Base-by-base conservation (phyloP, 2,113 vertebrate genomes). In the Probosciger aterrimus region DNA sequence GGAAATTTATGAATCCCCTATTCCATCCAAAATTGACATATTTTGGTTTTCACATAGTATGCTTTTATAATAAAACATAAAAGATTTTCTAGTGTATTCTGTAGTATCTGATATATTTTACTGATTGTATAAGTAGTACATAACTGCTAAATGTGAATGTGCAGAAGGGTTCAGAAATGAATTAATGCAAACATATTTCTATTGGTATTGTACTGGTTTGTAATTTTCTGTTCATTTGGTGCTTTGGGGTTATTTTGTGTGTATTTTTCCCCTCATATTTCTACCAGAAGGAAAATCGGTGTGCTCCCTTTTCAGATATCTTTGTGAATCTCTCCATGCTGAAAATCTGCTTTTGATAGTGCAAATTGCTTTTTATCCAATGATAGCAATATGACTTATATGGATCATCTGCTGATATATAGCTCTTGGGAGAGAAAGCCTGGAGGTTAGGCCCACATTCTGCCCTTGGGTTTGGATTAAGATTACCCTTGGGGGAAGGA, bases 391-490 rank as follows among this genome's bases (percentile, higher is more conserved):
- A 82, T 63, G 62, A 50, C 20, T 82, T 59, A 53, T 22, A 71
- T 69, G 70, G 67, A 87, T 95, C 81, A 59, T 91, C 25, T 82
- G 62, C 74, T 84, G 86, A 88, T 88, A 33, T 17, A n/a, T 68
- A 90, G 1, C 74, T 91, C 91, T 50, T 91, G 89, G 70, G 86
- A 90, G 65, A 64, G 77, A 91, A 87, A 84, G 13, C 10, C 80
- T 87, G 77, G 86, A 93, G 83, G 49, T 44, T 87, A 64, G 67
- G 55, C 28, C 44, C 39, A 63, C 77, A 84, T 92, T 93, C 86
- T 89, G 70, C 93, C 67, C 86, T 73, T 89, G 74, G 67, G 69
- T 94, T 89, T 94, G 81, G 88, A 77, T 92, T 93, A 82, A 71
- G 86, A 90, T 94, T 86, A 88, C 86, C n/a, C 64, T 86, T 1